These are phyloP conservation scores for Corydoras sp. DNA, from an alignment of 2,113 vertebrate species.

Conservation along the genomic window DNA sequence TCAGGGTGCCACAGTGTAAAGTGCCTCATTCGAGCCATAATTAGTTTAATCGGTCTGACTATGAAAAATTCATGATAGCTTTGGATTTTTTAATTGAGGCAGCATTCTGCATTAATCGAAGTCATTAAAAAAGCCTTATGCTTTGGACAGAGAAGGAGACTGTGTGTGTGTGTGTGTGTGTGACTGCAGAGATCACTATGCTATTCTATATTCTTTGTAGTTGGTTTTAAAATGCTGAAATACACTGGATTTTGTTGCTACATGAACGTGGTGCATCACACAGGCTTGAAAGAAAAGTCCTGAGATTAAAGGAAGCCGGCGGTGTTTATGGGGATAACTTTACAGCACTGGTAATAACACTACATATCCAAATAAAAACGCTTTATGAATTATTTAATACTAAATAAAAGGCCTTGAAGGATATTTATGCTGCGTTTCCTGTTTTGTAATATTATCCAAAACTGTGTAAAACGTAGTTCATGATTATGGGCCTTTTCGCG, in stretches of 20 bases:
- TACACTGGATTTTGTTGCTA: conserved; percentile 14
- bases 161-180: conserved; percentile 11
- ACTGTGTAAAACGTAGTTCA: too few relatives aligned
- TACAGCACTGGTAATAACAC: not conserved
- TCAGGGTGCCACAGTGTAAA: conserved; percentile 74
- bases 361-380: too few relatives aligned
- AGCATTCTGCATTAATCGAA: conserved; percentile 83
- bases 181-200: conserved; percentile 20
- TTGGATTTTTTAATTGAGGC: conserved; percentile 81
- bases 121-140: conserved; percentile 71
- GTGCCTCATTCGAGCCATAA: conserved; percentile 81
- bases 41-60: conserved; percentile 84
- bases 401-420: too few relatives aligned
- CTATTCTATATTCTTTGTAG: conserved; percentile 31
- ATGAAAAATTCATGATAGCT: conserved; percentile 88
- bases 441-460: too few relatives aligned
- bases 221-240: conserved; percentile 36
- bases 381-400: too few relatives aligned
- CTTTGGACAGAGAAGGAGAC: conserved; percentile 30
- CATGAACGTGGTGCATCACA: too few relatives aligned
- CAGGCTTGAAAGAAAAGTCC: too few relatives aligned
- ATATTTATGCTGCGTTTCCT: too few relatives aligned
- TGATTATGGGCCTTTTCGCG: too few relatives aligned
- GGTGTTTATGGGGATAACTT: not conserved
- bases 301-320: too few relatives aligned